Base-by-base conservation (phyloP, 2,797 vertebrate species). In the Ibycter americanus region DNA sequence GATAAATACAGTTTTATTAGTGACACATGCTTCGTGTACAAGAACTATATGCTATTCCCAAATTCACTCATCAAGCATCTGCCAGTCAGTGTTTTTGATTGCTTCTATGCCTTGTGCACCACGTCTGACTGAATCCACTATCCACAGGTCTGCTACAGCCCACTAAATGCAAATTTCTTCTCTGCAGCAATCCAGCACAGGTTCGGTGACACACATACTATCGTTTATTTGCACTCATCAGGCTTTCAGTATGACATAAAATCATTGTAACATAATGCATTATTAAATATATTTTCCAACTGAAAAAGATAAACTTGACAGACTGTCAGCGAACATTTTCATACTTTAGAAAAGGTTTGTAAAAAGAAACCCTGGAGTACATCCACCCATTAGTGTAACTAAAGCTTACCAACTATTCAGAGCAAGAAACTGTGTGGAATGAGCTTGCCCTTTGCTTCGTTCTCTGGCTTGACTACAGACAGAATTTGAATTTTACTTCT, bases 191-290 rank as follows among this genome's bases (percentile, higher is more conserved):
- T 72, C 94, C 59, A 63, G 76, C 51, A 16, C 54, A 52, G 46
- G 55, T 72, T 89, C 36, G 31, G 74, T 94, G 92, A 97, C 80
- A 86, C 84, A 40, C n/a, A 21, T 1, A 5, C 44, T 56, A 9
- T 52, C 52, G 7, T 97, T 97, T 97, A 91, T 96, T 97, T 97
- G 95, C 68, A 68, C 91, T 96, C 96, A 87, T 97, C 97, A 96
- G 83, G 76, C 83, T 97, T 97, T 95, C 73, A 85, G 42, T 83
- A 80, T 95, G 97, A 97, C 97, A 98, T 78, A 98, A 98, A 98
- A 97, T 98, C 97, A 92, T 96, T 98, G 96, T 78, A 96, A 96
- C 96, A 91, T 96, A 97, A 97, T 98, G 89, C 94, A 97, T 98
- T 98, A 98, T 98, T 98, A 98, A 97, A 93, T 91, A 83, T 96